Evolutionary conservation across 2,113 vertebrate species (phyloP).

Genomic region (Esox niger): DNA sequence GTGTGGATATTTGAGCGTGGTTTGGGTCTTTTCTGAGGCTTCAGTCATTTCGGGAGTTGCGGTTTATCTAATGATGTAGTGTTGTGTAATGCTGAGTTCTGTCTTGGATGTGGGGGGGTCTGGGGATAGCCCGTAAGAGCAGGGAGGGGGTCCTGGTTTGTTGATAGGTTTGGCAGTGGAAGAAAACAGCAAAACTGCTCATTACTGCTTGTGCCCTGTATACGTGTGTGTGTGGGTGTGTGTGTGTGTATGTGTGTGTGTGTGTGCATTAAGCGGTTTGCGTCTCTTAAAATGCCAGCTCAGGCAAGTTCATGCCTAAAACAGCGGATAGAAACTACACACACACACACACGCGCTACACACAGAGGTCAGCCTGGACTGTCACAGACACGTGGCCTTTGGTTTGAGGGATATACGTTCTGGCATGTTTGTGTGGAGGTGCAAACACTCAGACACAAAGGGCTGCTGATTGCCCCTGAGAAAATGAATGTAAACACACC

Average conservation of each 20-base stretch:
- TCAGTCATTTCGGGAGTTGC: neutral
- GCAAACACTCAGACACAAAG: no score
- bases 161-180: neutral
- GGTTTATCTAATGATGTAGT: no score
- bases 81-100: no score
- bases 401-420: neutral
- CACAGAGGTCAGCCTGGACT: conserved; percentile 13
- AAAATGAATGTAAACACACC: neutral
- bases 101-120: no score
- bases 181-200: conserved; percentile 16
- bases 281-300: neutral
- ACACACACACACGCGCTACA: no score
- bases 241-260: neutral
- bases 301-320: conserved; percentile 25
- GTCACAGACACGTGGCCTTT: neutral
- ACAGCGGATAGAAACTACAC: conserved; percentile 1
- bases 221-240: neutral
- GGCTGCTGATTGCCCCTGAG: no score
- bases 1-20: no score
- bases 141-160: neutral
- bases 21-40: neutral
- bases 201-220: conserved; percentile 32
- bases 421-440: neutral
- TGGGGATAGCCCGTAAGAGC: neutral
- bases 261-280: neutral